These are phyloP conservation scores for Lamellibrachia luymesi DNA, from an alignment of 1,140 invertebrate genomes.

Conservation along the genomic window DNA sequence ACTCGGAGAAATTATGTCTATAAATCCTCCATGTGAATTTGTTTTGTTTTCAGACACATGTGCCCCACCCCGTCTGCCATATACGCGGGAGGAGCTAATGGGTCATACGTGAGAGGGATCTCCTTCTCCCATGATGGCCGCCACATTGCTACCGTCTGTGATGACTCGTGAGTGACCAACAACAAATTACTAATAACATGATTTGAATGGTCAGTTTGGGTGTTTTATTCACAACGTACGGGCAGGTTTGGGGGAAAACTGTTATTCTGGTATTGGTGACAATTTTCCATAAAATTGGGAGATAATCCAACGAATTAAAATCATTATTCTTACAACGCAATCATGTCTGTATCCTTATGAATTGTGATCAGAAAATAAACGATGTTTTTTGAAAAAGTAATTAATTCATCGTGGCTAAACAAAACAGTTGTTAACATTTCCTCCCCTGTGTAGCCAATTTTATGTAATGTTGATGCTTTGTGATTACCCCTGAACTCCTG, in stretches of 20 bases:
- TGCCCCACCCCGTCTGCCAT: conserved; percentile 61
- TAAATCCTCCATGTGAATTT: conserved; percentile 12
- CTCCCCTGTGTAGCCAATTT: too few relatives aligned
- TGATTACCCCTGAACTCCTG: too few relatives aligned
- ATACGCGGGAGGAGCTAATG: conserved; percentile 62
- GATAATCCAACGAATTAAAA: too few relatives aligned
- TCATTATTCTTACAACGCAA: too few relatives aligned
- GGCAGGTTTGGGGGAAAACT: background rate
- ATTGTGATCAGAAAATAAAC: background rate
- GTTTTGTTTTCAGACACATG: conserved; percentile 55
- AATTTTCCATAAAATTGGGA: too few relatives aligned
- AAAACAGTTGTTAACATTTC: too few relatives aligned
- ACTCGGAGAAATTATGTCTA: background rate
- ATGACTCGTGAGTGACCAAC: conserved; percentile 58
- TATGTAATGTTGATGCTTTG: too few relatives aligned
- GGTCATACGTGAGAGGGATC: conserved; percentile 58
- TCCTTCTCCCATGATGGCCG: conserved; percentile 58
- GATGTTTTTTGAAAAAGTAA: too few relatives aligned
- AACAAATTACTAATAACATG: background rate
- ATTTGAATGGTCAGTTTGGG: background rate
- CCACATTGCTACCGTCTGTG: conserved; percentile 58
- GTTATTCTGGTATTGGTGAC: background rate
- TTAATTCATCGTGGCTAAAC: too few relatives aligned
- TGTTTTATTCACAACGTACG: background rate
- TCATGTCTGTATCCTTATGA: background rate